Conservation (phyloP, 2,797 vertebrate genomes). For the Pseudochirops cupreus region DNA sequence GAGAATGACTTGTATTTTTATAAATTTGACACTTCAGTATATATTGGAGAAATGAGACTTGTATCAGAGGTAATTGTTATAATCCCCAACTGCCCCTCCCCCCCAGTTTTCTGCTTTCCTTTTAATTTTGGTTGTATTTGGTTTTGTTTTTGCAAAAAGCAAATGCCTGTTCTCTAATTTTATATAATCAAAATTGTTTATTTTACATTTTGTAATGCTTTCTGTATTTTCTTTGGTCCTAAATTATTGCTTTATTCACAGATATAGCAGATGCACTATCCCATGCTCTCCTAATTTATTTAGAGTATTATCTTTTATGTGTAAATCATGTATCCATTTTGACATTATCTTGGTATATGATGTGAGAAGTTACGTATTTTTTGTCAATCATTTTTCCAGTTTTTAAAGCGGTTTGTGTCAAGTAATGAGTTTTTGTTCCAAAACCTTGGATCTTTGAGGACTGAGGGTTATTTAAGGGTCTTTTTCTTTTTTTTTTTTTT, state of each 20-base stretch:
- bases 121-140: neutral
- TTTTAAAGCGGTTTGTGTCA: neutral
- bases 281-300: neutral
- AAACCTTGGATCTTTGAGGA: neutral
- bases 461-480: neutral
- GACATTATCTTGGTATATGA: neutral
- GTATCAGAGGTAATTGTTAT: too few relatives aligned
- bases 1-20: neutral
- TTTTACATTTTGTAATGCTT: neutral
- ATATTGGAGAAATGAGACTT: neutral
- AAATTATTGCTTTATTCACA: neutral
- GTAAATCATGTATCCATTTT: neutral
- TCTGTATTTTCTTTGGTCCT: neutral
- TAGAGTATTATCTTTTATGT: neutral
- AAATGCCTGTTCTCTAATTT: too few relatives aligned
- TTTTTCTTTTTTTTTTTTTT: too few relatives aligned
- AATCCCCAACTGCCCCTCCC: accelerated
- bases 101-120: neutral
- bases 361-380: neutral
- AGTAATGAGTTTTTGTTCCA: neutral
- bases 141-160: neutral
- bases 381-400: neutral
- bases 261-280: too few relatives aligned
- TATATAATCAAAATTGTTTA: neutral
- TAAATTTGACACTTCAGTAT: neutral